phyloP scores from a whole-genome alignment of 1,140 invertebrate species.

The Drosophila lacertosa region DNA sequence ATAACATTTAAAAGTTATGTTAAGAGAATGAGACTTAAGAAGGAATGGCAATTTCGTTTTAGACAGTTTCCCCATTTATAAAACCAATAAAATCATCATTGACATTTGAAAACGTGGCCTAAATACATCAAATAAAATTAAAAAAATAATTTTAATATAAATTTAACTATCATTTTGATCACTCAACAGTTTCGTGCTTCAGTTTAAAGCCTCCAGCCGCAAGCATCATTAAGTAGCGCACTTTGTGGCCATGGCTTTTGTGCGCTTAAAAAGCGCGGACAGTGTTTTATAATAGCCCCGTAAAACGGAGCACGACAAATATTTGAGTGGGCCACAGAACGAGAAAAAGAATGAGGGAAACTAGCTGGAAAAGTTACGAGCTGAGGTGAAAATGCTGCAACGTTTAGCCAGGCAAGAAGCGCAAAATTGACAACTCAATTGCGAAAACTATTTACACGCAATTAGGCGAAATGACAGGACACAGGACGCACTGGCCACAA shows the following conservation, averaged over 20 bases:
- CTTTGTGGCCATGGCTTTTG: not conserved
- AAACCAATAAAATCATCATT: too few species aligned
- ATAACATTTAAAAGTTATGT: too few species aligned
- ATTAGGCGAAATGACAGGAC: constrained; percentile 49
- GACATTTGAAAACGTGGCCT: too few species aligned
- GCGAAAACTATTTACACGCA: constrained; percentile 54
- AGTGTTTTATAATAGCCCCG: constrained; percentile 26
- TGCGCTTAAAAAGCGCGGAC: constrained; percentile 16
- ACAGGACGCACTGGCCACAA: constrained; percentile 5
- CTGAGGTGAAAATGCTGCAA: constrained; percentile 18
- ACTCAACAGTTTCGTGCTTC: not conserved
- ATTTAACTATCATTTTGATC: constrained; percentile 6
- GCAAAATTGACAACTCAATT: constrained; percentile 53
- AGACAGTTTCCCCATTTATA: too few species aligned
- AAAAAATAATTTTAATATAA: too few species aligned
- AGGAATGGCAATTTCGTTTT: too few species aligned
- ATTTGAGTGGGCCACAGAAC: constrained; percentile 34
- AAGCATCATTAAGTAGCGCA: constrained; percentile 14
- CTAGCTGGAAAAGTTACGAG: constrained; percentile 27
- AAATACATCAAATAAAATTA: too few species aligned
- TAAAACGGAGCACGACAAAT: constrained; percentile 40
- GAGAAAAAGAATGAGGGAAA: not conserved
- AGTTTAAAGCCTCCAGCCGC: not conserved
- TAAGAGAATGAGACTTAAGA: too few species aligned
- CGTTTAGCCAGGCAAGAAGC: constrained; percentile 15